phyloP scores from a whole-genome alignment of 2,888 invertebrate species.

The Napeogenes inachia region DNA sequence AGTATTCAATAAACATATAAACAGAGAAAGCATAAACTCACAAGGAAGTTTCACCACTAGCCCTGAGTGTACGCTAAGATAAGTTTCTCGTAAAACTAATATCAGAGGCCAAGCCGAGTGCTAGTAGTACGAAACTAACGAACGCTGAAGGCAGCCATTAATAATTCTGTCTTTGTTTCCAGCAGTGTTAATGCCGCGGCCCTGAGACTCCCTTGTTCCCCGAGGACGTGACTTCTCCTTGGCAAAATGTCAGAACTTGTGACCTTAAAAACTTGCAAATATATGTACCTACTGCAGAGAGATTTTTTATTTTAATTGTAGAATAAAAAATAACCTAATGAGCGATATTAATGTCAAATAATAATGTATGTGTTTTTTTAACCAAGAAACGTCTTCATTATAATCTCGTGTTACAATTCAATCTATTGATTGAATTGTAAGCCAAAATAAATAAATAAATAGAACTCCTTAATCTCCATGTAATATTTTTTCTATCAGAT shows the following conservation, averaged over 20 bases:
- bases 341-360: too few relatives aligned
- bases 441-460: too few relatives aligned
- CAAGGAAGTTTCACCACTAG: too few relatives aligned
- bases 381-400: too few relatives aligned
- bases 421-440: too few relatives aligned
- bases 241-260: constrained; percentile 33
- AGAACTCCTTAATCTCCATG: too few relatives aligned
- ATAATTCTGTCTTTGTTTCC: constrained; percentile 34
- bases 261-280: constrained; percentile 11
- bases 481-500: too few relatives aligned
- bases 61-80: neutral
- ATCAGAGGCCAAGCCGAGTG: constrained; percentile 17
- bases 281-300: neutral
- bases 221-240: constrained; percentile 27
- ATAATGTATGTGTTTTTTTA: too few relatives aligned
- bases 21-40: too few relatives aligned
- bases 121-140: constrained; percentile 25
- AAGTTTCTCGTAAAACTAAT: constrained; percentile 3
- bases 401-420: too few relatives aligned
- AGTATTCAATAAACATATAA: too few relatives aligned
- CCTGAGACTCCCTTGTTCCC: constrained; percentile 24
- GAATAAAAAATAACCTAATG: too few relatives aligned
- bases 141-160: constrained; percentile 29
- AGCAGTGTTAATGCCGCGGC: constrained; percentile 31
- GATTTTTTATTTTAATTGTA: neutral